Conservation (phyloP, 2,888 invertebrate genomes). For the Branchellion lobata region DNA sequence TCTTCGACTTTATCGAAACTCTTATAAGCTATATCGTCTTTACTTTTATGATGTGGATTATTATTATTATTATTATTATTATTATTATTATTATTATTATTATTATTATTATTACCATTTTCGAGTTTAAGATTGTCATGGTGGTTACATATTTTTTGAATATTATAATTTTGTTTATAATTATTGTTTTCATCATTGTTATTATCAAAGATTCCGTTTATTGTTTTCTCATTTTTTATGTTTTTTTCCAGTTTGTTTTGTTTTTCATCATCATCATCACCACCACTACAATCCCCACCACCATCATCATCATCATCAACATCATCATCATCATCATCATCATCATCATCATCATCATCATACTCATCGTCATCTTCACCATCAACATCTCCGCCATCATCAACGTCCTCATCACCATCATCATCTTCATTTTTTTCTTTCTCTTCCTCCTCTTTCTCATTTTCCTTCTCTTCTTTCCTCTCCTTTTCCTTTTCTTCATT, state of each 20-base stretch:
- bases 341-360: slow-evolving; percentile 34
- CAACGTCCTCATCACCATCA: too few species aligned
- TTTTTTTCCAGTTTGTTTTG: background rate
- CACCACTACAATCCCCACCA: slow-evolving; percentile 8
- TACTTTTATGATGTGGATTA: background rate
- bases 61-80: background rate
- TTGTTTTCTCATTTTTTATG: background rate
- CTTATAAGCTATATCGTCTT: background rate
- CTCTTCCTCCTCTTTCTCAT: too few species aligned
- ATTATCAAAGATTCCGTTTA: background rate
- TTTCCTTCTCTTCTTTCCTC: too few species aligned
- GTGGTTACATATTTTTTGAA: background rate
- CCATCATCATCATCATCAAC: slow-evolving; percentile 30
- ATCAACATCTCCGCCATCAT: too few species aligned
- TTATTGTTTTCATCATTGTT: background rate
- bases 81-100: too few species aligned
- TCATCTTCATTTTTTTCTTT: too few species aligned
- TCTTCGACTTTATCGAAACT: background rate
- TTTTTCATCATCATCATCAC: background rate
- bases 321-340: slow-evolving; percentile 35
- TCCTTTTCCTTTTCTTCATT: too few species aligned
- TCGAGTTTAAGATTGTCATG: too few species aligned
- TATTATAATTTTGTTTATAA: background rate
- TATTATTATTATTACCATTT: too few species aligned
- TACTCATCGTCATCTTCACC: too few species aligned